These are phyloP conservation scores for Graphium colonna DNA, from an alignment of 2,888 invertebrate genomes.

Conservation along the genomic window DNA sequence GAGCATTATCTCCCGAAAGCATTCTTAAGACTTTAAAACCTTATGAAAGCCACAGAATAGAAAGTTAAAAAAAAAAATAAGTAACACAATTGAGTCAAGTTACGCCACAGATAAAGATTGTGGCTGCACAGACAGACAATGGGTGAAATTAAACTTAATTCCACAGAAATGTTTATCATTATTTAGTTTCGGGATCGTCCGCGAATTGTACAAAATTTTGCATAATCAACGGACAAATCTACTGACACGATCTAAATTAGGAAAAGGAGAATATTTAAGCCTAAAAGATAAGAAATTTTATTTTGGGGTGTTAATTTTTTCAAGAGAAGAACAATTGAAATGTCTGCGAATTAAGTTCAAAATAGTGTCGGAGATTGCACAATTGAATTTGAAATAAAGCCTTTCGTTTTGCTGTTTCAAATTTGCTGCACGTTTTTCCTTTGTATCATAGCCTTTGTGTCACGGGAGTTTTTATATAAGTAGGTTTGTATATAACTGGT, in stretches of 20 bases:
- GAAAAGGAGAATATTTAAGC: background rate
- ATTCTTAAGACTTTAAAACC: background rate
- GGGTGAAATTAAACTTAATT: conserved; percentile 14
- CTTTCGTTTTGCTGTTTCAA: too few relatives aligned
- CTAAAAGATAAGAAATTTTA: background rate
- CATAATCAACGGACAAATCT: conserved; percentile 8
- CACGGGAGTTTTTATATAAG: too few relatives aligned
- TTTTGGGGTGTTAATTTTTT: background rate
- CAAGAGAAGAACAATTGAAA: background rate
- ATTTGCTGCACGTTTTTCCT: too few relatives aligned
- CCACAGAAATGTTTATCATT: conserved; percentile 15
- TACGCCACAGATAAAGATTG: background rate
- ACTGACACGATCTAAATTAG: conserved; percentile 7
- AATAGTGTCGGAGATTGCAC: background rate
- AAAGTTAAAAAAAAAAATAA: conserved; percentile 13
- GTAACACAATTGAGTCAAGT: conserved; percentile 17
- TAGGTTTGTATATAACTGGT: too few relatives aligned
- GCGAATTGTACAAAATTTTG: conserved; percentile 9
- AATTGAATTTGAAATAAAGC: background rate
- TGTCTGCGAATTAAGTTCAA: background rate
- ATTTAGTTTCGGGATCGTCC: conserved; percentile 7
- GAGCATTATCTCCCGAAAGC: too few relatives aligned
- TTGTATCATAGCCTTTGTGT: too few relatives aligned
- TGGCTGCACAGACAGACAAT: conserved; percentile 1
- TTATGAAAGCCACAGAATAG: conserved; percentile 10